Evolutionary conservation across 2,888 invertebrate genomes (phyloP).

Genomic region (Rutpela maculata): DNA sequence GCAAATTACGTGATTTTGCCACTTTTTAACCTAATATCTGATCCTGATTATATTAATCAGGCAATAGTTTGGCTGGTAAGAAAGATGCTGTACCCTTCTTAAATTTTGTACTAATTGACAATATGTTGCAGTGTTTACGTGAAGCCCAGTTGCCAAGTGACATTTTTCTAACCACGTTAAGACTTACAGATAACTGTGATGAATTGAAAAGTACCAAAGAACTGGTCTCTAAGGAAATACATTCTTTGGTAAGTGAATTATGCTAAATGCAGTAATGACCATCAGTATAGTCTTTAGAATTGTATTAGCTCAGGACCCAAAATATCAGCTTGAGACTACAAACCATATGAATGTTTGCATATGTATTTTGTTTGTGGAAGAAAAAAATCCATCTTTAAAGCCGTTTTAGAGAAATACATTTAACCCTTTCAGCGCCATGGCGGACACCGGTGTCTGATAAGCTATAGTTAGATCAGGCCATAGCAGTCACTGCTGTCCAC

Average conservation of each 20-base stretch:
- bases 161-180: constrained; percentile 88
- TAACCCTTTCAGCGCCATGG: no score
- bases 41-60: constrained; percentile 95
- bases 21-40: constrained; percentile 85
- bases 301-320: no score
- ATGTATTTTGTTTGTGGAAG: no score
- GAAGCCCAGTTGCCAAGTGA: constrained; percentile 87
- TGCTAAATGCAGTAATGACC: background rate
- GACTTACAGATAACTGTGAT: constrained; percentile 86
- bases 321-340: no score
- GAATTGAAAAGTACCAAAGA: constrained; percentile 89
- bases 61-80: constrained; percentile 91
- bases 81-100: background rate
- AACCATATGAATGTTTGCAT: no score
- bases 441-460: no score
- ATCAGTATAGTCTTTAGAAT: no score
- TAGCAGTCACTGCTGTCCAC: no score
- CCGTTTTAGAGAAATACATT: no score
- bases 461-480: no score
- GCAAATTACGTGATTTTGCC: constrained; percentile 70
- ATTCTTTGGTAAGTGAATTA: constrained; percentile 77
- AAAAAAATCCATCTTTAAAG: no score
- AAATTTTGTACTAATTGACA: background rate
- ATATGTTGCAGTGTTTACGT: constrained; percentile 82
- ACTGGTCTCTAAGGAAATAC: constrained; percentile 88